Conservation (phyloP, 2,888 invertebrate species). For the Tryphoninae sp. region DNA sequence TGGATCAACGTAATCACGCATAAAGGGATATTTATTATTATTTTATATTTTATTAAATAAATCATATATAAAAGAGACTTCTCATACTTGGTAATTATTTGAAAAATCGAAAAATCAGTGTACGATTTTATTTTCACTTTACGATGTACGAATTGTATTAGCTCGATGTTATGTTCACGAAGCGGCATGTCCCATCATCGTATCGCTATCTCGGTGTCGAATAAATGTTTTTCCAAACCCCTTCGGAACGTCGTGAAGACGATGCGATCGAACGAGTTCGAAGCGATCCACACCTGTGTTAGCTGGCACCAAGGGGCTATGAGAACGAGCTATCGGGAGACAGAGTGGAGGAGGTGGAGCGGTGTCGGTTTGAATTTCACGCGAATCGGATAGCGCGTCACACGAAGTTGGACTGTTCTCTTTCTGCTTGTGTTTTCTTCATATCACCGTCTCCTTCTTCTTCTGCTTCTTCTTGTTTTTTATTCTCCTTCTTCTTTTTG, state of each 20-base stretch:
- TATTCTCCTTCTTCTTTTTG: not conserved
- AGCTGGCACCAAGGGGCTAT: constrained; percentile 39
- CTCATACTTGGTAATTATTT: too few species aligned
- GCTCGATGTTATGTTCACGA: constrained; percentile 13
- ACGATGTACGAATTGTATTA: constrained; percentile 23
- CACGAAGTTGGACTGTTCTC: constrained; percentile 58
- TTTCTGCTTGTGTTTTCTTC: constrained; percentile 27
- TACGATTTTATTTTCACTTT: constrained; percentile 2
- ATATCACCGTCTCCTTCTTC: constrained; percentile 7
- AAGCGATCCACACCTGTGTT: constrained; percentile 54
- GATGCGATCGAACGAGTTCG: constrained; percentile 53
- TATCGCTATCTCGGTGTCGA: constrained; percentile 38
- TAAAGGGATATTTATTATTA: too few species aligned
- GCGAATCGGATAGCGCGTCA: constrained; percentile 59
- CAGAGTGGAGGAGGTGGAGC: constrained; percentile 4
- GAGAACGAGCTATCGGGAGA: constrained; percentile 35
- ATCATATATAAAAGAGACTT: too few species aligned
- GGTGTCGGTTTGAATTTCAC: constrained; percentile 53
- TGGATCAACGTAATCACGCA: too few species aligned
- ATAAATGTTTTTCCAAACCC: constrained; percentile 49
- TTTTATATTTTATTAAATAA: too few species aligned
- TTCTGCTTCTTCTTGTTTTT: not conserved
- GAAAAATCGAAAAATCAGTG: too few species aligned
- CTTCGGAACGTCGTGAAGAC: constrained; percentile 29
- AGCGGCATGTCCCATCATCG: constrained; percentile 37